Conservation (phyloP, 2,888 invertebrate species). For the Synergus japonicus region DNA sequence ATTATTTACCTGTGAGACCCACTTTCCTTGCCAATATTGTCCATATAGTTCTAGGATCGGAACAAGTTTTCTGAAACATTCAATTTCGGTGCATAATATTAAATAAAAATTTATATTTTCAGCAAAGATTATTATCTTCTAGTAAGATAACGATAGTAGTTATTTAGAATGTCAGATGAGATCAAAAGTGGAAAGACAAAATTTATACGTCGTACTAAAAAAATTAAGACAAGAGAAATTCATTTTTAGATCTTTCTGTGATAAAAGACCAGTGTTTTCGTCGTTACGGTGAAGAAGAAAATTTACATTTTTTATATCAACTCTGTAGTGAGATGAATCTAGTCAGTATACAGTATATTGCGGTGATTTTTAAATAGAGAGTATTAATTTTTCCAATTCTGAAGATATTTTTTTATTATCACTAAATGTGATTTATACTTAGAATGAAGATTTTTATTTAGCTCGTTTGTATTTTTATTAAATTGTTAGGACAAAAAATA, state of each 20-base stretch:
- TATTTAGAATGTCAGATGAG: background rate
- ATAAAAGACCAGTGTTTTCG: background rate
- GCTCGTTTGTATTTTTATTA: background rate
- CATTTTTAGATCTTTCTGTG: background rate
- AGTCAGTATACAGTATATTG: background rate
- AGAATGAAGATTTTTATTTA: background rate
- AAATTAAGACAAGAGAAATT: background rate
- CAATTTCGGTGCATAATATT: conserved; percentile 76
- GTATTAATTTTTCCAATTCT: background rate
- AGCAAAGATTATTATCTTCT: background rate
- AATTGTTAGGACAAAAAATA: background rate
- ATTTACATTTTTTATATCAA: background rate
- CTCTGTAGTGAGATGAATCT: background rate
- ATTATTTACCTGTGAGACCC: conserved; percentile 75
- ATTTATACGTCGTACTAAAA: background rate
- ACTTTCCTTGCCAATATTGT: conserved; percentile 77
- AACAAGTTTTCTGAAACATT: conserved; percentile 75
- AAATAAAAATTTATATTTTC: conserved; percentile 63
- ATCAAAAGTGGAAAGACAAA: background rate
- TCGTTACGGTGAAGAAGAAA: background rate
- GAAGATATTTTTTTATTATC: background rate
- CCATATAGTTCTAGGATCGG: conserved; percentile 76
- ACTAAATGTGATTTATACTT: background rate
- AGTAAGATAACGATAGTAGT: background rate
- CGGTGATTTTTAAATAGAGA: background rate